phyloP scores from a whole-genome alignment of 2,797 vertebrate species.

The Eremophila alpestris region DNA sequence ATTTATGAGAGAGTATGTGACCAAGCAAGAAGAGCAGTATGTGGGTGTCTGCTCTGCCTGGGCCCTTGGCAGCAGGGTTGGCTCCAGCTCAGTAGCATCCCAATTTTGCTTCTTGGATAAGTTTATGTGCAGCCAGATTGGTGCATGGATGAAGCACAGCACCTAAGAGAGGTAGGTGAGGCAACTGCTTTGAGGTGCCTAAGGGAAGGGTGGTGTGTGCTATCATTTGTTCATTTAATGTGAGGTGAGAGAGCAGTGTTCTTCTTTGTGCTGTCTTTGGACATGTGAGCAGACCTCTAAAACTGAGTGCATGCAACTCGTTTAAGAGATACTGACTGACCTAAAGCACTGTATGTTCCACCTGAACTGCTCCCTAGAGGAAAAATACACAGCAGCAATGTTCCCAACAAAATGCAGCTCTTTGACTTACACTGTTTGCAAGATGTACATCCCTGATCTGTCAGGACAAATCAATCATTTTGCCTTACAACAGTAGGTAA shows the following conservation, averaged over 20 bases:
- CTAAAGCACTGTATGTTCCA: background rate
- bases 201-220: background rate
- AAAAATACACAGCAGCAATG: background rate
- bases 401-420: background rate
- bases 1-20: background rate
- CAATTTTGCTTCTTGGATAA: accelerated
- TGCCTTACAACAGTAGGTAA: background rate
- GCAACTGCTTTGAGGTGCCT: background rate
- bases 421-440: background rate
- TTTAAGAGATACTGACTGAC: background rate
- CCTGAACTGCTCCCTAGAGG: background rate
- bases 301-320: background rate
- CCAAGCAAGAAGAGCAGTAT: background rate
- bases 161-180: background rate
- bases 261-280: background rate
- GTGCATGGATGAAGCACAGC: background rate
- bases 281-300: background rate
- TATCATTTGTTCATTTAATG: background rate
- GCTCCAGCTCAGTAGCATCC: background rate
- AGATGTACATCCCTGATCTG: background rate
- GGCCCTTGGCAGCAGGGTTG: accelerated
- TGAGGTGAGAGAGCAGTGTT: background rate
- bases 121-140: background rate
- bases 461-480: background rate
- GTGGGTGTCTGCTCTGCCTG: background rate